A percentile compares a stretch with the other conserved stretches of the same genome.
phyloP scores from a whole-genome alignment of 1,140 invertebrate species.

The Vollenhovia emeryi region DNA sequence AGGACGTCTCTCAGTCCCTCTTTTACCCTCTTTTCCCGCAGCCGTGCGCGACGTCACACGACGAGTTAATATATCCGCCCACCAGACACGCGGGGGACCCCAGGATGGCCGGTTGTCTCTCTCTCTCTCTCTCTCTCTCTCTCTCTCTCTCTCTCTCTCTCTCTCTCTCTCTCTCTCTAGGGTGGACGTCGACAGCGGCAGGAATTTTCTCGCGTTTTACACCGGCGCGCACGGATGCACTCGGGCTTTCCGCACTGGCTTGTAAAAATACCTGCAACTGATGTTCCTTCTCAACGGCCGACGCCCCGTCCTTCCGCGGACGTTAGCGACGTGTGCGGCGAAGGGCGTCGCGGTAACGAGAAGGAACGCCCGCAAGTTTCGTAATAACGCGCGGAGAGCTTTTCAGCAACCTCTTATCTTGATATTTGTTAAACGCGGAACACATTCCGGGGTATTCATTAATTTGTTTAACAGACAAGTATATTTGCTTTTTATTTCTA shows the following conservation, averaged over 20 bases:
- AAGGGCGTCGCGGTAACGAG: neutral
- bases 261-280: conserved; percentile 70
- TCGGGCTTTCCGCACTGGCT: conserved; percentile 58
- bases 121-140: no score
- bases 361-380: neutral
- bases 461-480: neutral
- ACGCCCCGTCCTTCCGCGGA: conserved; percentile 2
- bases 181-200: conserved; percentile 8
- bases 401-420: neutral
- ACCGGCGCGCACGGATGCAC: conserved; percentile 59
- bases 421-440: neutral
- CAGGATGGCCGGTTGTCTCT: conserved; percentile 27
- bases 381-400: neutral
- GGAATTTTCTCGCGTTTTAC: conserved; percentile 68
- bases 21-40: conserved; percentile 43
- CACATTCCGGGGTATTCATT: neutral
- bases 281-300: conserved; percentile 38
- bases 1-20: conserved; percentile 4
- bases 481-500: neutral
- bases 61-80: conserved; percentile 72
- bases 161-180: no score
- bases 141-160: no score
- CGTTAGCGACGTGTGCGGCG: neutral
- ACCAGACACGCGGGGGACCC: conserved; percentile 44
- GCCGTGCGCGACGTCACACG: conserved; percentile 61